phyloP scores from a whole-genome alignment of 2,888 invertebrate genomes.

The Opisthograptis luteolata region DNA sequence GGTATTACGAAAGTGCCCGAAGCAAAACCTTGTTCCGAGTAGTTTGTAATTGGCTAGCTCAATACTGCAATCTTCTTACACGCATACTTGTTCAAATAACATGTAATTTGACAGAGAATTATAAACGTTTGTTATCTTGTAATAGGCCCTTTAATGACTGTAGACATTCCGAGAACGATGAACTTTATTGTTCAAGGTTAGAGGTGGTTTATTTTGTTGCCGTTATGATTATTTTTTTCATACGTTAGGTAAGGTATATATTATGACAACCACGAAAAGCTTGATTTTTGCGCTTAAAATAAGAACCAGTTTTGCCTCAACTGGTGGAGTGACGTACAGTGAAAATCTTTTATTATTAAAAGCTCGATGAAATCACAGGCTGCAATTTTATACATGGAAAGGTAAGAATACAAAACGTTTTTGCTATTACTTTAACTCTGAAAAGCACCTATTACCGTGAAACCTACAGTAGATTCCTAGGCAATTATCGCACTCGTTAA shows the following conservation, averaged over 20 bases:
- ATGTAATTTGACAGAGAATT: slow-evolving; percentile 19
- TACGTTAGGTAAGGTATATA: too few species aligned
- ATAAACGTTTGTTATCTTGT: slow-evolving; percentile 15
- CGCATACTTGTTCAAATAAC: slow-evolving; percentile 28
- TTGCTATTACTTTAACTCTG: not conserved
- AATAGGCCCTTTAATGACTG: slow-evolving; percentile 4
- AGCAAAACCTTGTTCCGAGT: slow-evolving; percentile 28
- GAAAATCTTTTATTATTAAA: too few species aligned
- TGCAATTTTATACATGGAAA: too few species aligned
- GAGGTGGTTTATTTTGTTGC: not conserved
- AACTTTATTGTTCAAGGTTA: slow-evolving; percentile 7
- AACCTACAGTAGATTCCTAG: not conserved
- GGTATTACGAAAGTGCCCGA: slow-evolving; percentile 33
- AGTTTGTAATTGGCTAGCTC: slow-evolving; percentile 27
- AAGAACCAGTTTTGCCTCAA: too few species aligned
- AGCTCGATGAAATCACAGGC: too few species aligned
- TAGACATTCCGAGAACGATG: slow-evolving; percentile 10
- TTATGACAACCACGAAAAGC: too few species aligned
- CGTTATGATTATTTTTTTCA: too few species aligned
- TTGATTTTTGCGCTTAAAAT: too few species aligned
- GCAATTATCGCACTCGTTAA: slow-evolving; percentile 15
- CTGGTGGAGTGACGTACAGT: too few species aligned
- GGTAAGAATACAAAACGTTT: too few species aligned
- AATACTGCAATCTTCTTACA: slow-evolving; percentile 35
- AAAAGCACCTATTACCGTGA: not conserved